These are phyloP conservation scores for Henicopernis longicauda DNA, from an alignment of 2,113 vertebrate species.

Conservation along the genomic window DNA sequence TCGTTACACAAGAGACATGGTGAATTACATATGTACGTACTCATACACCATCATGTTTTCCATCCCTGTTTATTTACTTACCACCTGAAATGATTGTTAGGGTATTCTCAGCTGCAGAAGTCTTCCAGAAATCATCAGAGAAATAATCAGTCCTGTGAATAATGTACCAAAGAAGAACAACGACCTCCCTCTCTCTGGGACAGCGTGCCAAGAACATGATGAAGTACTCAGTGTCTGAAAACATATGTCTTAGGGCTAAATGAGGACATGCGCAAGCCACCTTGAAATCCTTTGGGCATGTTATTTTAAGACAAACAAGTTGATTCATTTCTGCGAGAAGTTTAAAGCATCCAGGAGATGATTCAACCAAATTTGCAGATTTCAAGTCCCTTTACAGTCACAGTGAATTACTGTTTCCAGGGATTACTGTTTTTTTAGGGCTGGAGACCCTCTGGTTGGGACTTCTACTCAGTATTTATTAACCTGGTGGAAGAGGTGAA, in stretches of 20 bases:
- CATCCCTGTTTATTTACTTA: background rate
- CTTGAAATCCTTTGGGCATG: constrained; percentile 31
- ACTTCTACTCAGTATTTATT: background rate
- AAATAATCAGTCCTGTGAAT: background rate
- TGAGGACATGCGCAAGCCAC: constrained; percentile 4
- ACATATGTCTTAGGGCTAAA: constrained; percentile 17
- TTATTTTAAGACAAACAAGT: constrained; percentile 14
- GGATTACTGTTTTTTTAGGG: background rate
- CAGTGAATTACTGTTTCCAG: background rate
- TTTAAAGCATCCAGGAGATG: background rate
- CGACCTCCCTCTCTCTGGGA: background rate
- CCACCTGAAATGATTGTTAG: constrained; percentile 8
- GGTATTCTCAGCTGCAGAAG: constrained; percentile 12
- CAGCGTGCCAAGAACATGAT: background rate
- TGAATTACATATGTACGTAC: background rate
- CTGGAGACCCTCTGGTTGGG: background rate
- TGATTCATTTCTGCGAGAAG: background rate
- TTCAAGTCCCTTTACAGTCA: background rate
- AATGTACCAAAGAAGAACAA: background rate
- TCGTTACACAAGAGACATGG: background rate
- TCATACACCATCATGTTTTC: constrained; percentile 31
- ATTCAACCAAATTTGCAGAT: background rate
- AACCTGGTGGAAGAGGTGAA: background rate
- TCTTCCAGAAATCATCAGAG: constrained; percentile 22
- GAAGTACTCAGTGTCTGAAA: constrained; percentile 37